Evolutionary conservation across 2,888 invertebrate species (phyloP).

Genomic region (Chesias legatella): DNA sequence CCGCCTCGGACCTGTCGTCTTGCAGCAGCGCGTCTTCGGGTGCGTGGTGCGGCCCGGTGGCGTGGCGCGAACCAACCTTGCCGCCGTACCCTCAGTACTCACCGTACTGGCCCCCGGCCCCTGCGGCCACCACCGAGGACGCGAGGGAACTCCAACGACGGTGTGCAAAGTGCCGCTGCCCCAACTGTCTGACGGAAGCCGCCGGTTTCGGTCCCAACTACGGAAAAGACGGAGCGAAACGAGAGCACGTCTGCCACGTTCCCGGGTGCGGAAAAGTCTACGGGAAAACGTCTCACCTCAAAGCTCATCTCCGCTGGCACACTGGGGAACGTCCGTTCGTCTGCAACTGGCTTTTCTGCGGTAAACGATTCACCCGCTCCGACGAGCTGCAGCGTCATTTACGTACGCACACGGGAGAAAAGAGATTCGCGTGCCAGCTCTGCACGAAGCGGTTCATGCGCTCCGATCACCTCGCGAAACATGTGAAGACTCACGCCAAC

Average conservation of each 20-base stretch:
- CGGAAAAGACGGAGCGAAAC: constrained; percentile 87
- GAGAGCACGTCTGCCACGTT: constrained; percentile 92
- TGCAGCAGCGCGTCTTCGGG: constrained; percentile 70
- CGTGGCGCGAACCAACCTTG: constrained; percentile 59
- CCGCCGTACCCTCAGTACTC: constrained; percentile 72
- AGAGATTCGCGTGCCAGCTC: constrained; percentile 91
- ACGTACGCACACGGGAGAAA: constrained; percentile 94
- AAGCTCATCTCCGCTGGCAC: constrained; percentile 96
- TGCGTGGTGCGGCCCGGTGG: constrained; percentile 57
- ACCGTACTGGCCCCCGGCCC: constrained; percentile 71
- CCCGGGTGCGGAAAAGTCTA: constrained; percentile 94
- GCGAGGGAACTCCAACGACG: constrained; percentile 83
- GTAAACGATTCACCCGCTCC: constrained; percentile 94
- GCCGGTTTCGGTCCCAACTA: constrained; percentile 86
- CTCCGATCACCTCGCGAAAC: constrained; percentile 96
- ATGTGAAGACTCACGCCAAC: constrained; percentile 92
- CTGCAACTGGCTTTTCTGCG: constrained; percentile 94
- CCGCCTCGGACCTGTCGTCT: constrained; percentile 66
- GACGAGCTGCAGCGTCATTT: constrained; percentile 94
- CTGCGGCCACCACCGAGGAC: constrained; percentile 61
- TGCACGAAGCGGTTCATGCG: constrained; percentile 95
- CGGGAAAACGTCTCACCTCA: constrained; percentile 96
- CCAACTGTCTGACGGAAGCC: constrained; percentile 90
- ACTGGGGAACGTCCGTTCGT: constrained; percentile 95
- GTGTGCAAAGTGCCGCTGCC: constrained; percentile 89